A percentile compares a stretch with the other conserved stretches of the same genome.
These are phyloP conservation scores for Psammodynastes pulverulentus DNA, from an alignment of 2,113 vertebrate species.

Conservation along the genomic window DNA sequence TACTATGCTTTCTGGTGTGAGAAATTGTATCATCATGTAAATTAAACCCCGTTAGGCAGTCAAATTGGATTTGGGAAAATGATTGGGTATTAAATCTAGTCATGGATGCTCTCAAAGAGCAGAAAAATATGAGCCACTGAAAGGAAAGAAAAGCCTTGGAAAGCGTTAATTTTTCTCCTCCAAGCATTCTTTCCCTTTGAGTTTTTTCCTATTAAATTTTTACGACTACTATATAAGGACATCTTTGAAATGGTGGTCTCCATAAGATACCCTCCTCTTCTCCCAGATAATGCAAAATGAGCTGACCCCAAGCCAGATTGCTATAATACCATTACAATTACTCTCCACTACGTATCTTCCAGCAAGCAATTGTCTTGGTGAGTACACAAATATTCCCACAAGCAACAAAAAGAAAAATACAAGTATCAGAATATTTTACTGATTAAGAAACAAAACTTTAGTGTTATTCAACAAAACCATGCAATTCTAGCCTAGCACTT, in stretches of 20 bases:
- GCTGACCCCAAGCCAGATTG: slow-evolving; percentile 44
- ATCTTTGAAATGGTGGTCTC: not conserved
- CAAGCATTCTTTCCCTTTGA: slow-evolving; percentile 26
- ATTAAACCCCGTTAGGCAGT: slow-evolving; percentile 69
- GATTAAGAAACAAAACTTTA: not conserved
- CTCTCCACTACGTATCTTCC: slow-evolving; percentile 45
- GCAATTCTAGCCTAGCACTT: not conserved
- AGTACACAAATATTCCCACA: not conserved
- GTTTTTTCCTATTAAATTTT: not conserved
- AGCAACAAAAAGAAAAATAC: not conserved
- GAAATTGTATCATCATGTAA: slow-evolving; percentile 74
- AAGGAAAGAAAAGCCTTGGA: slow-evolving; percentile 19
- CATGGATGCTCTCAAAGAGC: slow-evolving; percentile 66
- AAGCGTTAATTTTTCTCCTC: slow-evolving; percentile 14
- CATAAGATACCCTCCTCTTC: slow-evolving; percentile 4
- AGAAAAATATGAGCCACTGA: slow-evolving; percentile 51
- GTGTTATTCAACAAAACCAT: not conserved
- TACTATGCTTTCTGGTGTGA: slow-evolving; percentile 73
- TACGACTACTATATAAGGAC: not conserved
- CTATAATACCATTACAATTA: slow-evolving; percentile 38
- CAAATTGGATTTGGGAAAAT: slow-evolving; percentile 72
- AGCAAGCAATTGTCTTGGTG: slow-evolving; percentile 51
- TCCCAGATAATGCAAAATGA: slow-evolving; percentile 51
- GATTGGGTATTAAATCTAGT: slow-evolving; percentile 66
- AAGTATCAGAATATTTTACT: not conserved